A percentile compares a stretch with the other conserved stretches of the same genome.
Evolutionary conservation across 2,888 invertebrate genomes (phyloP).

Genomic region (Cryptus armator): DNA sequence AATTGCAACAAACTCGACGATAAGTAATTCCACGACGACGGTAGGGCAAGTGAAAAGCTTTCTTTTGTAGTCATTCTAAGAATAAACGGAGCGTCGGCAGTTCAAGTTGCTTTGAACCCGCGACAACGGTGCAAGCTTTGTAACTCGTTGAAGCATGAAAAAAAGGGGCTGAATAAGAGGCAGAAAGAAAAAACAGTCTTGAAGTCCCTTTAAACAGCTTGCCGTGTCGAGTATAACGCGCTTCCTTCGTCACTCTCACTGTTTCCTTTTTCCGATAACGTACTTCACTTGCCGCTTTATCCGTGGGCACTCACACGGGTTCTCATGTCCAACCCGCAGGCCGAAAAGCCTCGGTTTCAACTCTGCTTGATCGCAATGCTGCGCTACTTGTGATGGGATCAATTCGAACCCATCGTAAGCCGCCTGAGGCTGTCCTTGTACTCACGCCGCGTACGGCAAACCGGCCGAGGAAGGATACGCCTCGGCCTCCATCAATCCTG

Average conservation of each 20-base stretch:
- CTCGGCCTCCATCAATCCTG: neutral
- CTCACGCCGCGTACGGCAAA: neutral
- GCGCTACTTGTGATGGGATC: neutral
- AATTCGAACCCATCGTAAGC: neutral
- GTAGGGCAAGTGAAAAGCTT: neutral
- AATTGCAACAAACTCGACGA: neutral
- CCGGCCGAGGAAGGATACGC: neutral
- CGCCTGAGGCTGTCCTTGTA: neutral
- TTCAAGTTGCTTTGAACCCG: conserved; percentile 20
- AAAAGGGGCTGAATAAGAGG: conserved; percentile 21
- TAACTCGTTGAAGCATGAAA: conserved; percentile 22
- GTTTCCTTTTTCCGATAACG: conserved; percentile 2
- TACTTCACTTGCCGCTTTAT: conserved; percentile 11
- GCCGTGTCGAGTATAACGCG: conserved; percentile 15
- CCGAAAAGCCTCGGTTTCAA: neutral
- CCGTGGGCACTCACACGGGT: neutral
- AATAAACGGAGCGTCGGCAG: neutral
- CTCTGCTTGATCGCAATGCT: neutral
- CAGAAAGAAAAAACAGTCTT: conserved; percentile 22
- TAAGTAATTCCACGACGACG: neutral
- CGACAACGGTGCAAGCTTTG: conserved; percentile 12
- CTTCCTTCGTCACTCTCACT: conserved; percentile 30
- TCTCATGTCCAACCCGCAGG: neutral
- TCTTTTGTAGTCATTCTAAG: neutral
- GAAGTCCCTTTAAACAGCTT: conserved; percentile 13